Base-by-base conservation (phyloP, 2,113 vertebrate species). In the Dicerorhinus sumatrensis region DNA sequence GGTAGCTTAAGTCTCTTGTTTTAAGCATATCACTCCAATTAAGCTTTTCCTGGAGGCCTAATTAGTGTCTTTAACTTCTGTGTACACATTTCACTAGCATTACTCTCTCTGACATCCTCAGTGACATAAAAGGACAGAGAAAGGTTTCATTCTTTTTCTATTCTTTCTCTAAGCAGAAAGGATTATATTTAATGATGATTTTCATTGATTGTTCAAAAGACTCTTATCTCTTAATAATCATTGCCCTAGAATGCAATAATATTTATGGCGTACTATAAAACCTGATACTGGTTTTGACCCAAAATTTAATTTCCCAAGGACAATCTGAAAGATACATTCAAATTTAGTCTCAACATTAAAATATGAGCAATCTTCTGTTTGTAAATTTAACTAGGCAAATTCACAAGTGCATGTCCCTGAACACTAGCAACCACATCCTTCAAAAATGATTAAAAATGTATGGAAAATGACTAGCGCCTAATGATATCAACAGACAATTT, bases 281-380 rank as follows among this genome's bases (percentile, higher is more conserved):
- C 31, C 72, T 56, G 14, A 92, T n/a, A 62, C 54, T n/a, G 23
- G 21, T 67, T 92, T 77, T 94, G 67, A 90, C 11, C 39, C 46
- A 90, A 82, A 87, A 56, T 89, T 63, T 87, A 83, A 67, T 72
- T 72, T 70, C 72, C 48, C 60, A 89, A 85, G 51, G 65, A 91
- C 65, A 81, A 85, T 36, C 5, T 80, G n/a, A 92, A 89, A 76
- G 11, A 87, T 23, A 13, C 60, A 21, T 92, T 58, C 88, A 82
- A 84, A 69, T 51, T 51, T 60, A 82, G 20, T 33, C 48, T 88
- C 51, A 67, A 69, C 29, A 81, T 27, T 94, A 91, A 92, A 91
- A 84, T 72, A 65, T 29, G 36, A 77, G 17, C 25, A 65, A 92
- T 39, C 31, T 60, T 82, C n/a, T 77, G 48, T 62, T 77, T 95